Evolutionary conservation across 2,113 vertebrate genomes (phyloP).

Genomic region (Grammomys dolichurus): DNA sequence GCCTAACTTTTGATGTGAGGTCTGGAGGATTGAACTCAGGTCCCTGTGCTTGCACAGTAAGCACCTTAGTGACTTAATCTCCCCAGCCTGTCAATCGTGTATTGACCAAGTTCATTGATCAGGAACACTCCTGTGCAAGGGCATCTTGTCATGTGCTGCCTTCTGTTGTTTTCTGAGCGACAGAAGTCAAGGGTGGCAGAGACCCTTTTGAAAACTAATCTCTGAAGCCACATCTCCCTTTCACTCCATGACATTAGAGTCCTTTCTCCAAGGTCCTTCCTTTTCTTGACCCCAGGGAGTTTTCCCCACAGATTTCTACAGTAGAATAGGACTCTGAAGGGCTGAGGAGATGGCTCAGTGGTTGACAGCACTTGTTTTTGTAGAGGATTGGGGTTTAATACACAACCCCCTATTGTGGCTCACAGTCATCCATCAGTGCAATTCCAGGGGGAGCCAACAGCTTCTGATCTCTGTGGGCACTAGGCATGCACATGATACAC

Average conservation of each 20-base stretch:
- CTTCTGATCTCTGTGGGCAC: not conserved
- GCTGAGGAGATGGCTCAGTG: not conserved
- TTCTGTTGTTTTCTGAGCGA: not conserved
- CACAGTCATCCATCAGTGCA: not conserved
- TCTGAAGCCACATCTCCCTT: not conserved
- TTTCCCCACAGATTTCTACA: not conserved
- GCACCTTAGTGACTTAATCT: not conserved
- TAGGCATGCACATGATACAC: not conserved
- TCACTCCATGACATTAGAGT: not conserved
- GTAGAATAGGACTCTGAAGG: not conserved
- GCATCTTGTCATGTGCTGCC: not conserved
- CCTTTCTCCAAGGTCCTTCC: not conserved
- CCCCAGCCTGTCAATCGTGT: not conserved
- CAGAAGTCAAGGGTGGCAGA: too few species aligned
- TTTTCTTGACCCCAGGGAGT: not conserved
- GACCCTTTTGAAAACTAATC: not conserved
- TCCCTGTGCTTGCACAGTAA: not conserved
- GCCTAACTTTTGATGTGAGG: not conserved
- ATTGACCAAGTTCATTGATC: not conserved
- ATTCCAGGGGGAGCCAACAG: not conserved
- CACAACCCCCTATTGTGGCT: not conserved
- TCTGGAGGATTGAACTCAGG: not conserved
- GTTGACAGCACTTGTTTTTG: not conserved
- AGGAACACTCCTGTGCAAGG: not conserved
- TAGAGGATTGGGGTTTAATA: not conserved